Percentiles rank a stretch among this genome's conserved stretches.
phyloP scores from a whole-genome alignment of 2,888 invertebrate genomes.

The Epinotia bilunana region DNA sequence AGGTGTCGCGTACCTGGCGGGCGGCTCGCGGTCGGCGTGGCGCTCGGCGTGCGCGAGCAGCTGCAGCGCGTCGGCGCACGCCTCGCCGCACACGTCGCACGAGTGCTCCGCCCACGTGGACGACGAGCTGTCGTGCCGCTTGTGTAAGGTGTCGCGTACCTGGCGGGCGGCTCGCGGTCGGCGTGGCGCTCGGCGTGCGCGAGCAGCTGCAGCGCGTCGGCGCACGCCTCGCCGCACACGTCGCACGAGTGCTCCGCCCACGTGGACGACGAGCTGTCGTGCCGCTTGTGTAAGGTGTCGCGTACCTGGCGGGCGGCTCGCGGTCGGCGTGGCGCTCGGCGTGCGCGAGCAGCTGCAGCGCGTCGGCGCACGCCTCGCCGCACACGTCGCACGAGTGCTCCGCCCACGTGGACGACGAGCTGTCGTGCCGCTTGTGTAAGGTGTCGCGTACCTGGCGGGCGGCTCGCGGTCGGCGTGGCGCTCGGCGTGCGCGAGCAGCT shows the following conservation, averaged over 20 bases:
- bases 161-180: constrained; percentile 82
- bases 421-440: constrained; percentile 76
- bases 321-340: constrained; percentile 90
- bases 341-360: constrained; percentile 90
- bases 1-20: constrained; percentile 53
- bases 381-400: constrained; percentile 91
- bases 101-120: constrained; percentile 85
- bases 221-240: constrained; percentile 91
- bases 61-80: constrained; percentile 90
- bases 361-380: constrained; percentile 90
- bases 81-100: constrained; percentile 92
- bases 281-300: constrained; percentile 70
- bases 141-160: constrained; percentile 63
- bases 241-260: constrained; percentile 88
- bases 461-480: constrained; percentile 88
- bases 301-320: constrained; percentile 76
- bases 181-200: constrained; percentile 93
- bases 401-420: constrained; percentile 72
- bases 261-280: constrained; percentile 69
- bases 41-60: constrained; percentile 91
- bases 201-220: constrained; percentile 89
- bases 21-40: constrained; percentile 88
- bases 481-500: constrained; percentile 91
- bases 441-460: constrained; percentile 58
- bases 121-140: constrained; percentile 70